A percentile compares a stretch with the other conserved stretches of the same genome.
phyloP scores from a whole-genome alignment of 2,888 invertebrate species.

The Microdon myrmicae region DNA sequence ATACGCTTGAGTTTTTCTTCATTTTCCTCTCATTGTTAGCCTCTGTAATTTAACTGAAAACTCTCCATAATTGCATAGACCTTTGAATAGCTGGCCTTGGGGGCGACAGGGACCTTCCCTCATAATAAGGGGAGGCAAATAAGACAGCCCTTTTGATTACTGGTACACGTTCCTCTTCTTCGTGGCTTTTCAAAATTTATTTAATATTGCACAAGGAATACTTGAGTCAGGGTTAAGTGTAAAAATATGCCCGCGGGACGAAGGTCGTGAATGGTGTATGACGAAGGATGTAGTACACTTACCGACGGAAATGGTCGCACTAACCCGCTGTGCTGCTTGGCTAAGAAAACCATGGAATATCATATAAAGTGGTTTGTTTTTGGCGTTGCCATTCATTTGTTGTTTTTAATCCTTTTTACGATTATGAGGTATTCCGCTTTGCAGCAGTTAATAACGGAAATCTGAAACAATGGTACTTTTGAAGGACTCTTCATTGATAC shows the following conservation, averaged over 20 bases:
- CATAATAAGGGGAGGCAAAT: constrained; percentile 9
- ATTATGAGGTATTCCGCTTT: constrained; percentile 9
- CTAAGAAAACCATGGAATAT: constrained; percentile 21
- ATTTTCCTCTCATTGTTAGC: constrained; percentile 17
- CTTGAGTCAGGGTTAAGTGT: constrained; percentile 33
- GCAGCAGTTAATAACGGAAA: not conserved
- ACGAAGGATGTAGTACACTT: constrained; percentile 6
- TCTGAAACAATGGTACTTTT: constrained; percentile 1
- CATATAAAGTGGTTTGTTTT: constrained; percentile 15
- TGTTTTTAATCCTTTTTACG: not conserved
- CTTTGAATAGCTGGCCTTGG: not conserved
- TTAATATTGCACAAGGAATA: constrained; percentile 6
- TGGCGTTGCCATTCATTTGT: not conserved
- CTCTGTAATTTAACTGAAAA: constrained; percentile 33
- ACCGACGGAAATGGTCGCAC: not conserved
- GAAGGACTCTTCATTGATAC: constrained; percentile 12
- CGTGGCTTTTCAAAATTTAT: not conserved
- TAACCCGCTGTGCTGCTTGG: constrained; percentile 15
- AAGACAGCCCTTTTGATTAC: constrained; percentile 46
- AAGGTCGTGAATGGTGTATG: constrained; percentile 22
- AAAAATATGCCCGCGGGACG: constrained; percentile 23
- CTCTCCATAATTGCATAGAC: constrained; percentile 20
- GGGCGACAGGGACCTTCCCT: not conserved
- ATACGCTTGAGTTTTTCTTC: constrained; percentile 36
- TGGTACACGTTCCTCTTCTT: constrained; percentile 18